A percentile compares a stretch with the other conserved stretches of the same genome.
Conservation (phyloP, 2,888 invertebrate species). For the Gymnosoma rotundatum region DNA sequence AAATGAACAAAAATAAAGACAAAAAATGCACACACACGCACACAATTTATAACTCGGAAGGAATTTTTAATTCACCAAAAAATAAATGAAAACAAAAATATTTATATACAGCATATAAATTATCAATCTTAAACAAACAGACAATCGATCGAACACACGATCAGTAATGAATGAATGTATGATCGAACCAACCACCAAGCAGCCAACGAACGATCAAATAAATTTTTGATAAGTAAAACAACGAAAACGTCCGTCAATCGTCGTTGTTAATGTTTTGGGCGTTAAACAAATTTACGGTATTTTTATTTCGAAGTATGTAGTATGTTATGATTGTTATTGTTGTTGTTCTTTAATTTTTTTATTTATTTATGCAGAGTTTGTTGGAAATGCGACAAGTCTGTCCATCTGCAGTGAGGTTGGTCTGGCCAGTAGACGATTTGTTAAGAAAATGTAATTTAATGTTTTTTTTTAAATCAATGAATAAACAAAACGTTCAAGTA, state of each 20-base stretch:
- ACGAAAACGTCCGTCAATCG: constrained; percentile 48
- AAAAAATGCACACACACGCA: not conserved
- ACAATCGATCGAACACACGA: constrained; percentile 31
- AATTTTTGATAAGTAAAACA: constrained; percentile 44
- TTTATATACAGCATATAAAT: constrained; percentile 24
- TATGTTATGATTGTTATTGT: constrained; percentile 24
- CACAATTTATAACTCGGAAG: constrained; percentile 39
- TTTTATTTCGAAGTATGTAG: constrained; percentile 47
- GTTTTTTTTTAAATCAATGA: constrained; percentile 39
- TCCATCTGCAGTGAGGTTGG: constrained; percentile 17
- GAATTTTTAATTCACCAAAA: constrained; percentile 40
- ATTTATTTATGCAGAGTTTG: constrained; percentile 34
- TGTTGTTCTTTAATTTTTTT: no score
- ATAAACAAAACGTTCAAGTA: constrained; percentile 28
- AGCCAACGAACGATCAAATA: constrained; percentile 2
- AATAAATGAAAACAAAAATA: no score
- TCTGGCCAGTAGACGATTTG: constrained; percentile 20
- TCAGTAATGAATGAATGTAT: constrained; percentile 35
- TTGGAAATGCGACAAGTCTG: not conserved
- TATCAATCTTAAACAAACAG: constrained; percentile 42
- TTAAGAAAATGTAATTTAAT: constrained; percentile 51
- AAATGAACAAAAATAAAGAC: not conserved
- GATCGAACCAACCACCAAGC: constrained; percentile 15
- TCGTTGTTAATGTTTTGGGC: constrained; percentile 58
- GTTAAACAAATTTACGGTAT: constrained; percentile 62